phyloP scores from a whole-genome alignment of 2,888 invertebrate species.

The Ferrisia virgata region DNA sequence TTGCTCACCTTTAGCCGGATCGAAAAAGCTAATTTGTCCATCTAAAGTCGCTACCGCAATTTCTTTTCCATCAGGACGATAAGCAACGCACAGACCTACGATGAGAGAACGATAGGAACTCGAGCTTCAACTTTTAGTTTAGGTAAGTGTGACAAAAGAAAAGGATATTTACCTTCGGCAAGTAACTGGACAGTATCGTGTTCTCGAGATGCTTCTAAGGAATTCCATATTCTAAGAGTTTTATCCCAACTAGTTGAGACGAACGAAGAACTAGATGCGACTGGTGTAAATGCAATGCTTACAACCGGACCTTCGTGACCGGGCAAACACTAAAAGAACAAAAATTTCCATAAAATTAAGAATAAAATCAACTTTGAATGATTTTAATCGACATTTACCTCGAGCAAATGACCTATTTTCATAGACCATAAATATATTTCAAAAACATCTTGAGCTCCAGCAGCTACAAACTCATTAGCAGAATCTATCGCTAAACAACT shows the following conservation, averaged over 20 bases:
- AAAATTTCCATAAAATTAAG: not conserved
- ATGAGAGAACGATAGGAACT: not conserved
- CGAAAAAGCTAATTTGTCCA: conserved; percentile 78
- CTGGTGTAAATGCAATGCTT: conserved; percentile 75
- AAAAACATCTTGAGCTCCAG: conserved; percentile 91
- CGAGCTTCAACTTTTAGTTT: not conserved
- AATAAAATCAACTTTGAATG: not conserved
- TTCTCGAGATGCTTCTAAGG: conserved; percentile 74
- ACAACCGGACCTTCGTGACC: conserved; percentile 94
- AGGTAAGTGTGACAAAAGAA: not conserved
- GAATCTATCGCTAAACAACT: conserved; percentile 83
- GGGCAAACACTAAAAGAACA: conserved; percentile 63
- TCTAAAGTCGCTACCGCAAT: conserved; percentile 89
- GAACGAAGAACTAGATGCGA: conserved; percentile 67
- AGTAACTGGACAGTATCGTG: conserved; percentile 76
- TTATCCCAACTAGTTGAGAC: conserved; percentile 95
- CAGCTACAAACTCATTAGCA: conserved; percentile 88
- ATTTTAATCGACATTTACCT: conserved; percentile 58
- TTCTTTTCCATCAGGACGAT: conserved; percentile 87
- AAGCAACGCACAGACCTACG: conserved; percentile 72
- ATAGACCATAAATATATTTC: conserved; percentile 96
- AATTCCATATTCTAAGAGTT: conserved; percentile 86
- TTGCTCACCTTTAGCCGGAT: conserved; percentile 68
- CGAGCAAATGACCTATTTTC: conserved; percentile 85
- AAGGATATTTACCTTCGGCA: conserved; percentile 59